These are phyloP conservation scores for Hoplodrina blanda DNA, from an alignment of 2,888 invertebrate genomes.

Conservation along the genomic window DNA sequence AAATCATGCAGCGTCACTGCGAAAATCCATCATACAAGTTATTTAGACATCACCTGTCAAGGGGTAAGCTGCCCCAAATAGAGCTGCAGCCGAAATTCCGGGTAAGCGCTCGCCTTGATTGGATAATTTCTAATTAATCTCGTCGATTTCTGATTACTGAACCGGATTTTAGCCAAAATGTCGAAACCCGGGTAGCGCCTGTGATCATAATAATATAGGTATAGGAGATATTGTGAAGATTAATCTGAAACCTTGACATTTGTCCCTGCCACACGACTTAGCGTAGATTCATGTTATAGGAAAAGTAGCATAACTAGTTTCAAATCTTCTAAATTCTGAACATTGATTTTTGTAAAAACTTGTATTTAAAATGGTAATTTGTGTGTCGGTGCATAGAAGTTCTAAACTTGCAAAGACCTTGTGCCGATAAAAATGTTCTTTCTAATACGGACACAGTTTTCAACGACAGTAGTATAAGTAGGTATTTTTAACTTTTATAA, in stretches of 20 bases:
- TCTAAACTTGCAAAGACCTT: slow-evolving; percentile 7
- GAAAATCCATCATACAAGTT: slow-evolving; percentile 71
- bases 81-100: slow-evolving; percentile 23
- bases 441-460: slow-evolving; percentile 1
- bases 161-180: slow-evolving; percentile 5
- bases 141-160: slow-evolving; percentile 32
- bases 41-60: slow-evolving; percentile 65
- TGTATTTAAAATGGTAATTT: neutral
- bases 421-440: slow-evolving; percentile 6
- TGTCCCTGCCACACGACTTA: neutral
- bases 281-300: slow-evolving; percentile 1
- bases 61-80: slow-evolving; percentile 37
- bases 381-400: slow-evolving; percentile 4
- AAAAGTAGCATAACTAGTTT: neutral
- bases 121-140: slow-evolving; percentile 41
- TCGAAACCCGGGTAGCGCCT: slow-evolving; percentile 2
- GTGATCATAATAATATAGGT: slow-evolving; percentile 6
- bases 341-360: neutral
- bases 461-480: neutral
- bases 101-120: slow-evolving; percentile 30
- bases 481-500: slow-evolving; percentile 1
- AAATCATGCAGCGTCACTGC: slow-evolving; percentile 75
- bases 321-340: neutral
- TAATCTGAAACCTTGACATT: neutral
- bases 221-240: slow-evolving; percentile 4